Percentiles rank a stretch among this genome's conserved stretches.
These are phyloP conservation scores for Apodemia mormo DNA, from an alignment of 2,888 invertebrate species.

Conservation along the genomic window DNA sequence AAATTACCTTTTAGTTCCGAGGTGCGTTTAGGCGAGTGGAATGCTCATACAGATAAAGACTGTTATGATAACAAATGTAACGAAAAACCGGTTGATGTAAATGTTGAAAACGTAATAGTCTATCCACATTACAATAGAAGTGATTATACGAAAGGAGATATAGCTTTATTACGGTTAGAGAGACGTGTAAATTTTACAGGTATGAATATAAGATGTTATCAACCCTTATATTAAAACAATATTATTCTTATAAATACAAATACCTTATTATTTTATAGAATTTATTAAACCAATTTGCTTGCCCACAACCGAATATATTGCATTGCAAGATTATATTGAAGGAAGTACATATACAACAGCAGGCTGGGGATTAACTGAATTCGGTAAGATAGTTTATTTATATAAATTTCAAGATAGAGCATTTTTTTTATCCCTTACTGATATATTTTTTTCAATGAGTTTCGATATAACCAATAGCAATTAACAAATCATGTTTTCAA, in stretches of 20 bases:
- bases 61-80: conserved; percentile 52
- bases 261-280: conserved; percentile 40
- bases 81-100: conserved; percentile 43
- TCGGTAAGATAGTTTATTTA: conserved; percentile 50
- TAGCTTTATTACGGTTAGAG: conserved; percentile 77
- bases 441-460: too few relatives aligned
- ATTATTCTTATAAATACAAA: neutral
- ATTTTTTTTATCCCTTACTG: too few relatives aligned
- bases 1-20: conserved; percentile 62
- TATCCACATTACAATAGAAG: conserved; percentile 71
- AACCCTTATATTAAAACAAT: neutral
- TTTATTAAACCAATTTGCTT: conserved; percentile 71
- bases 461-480: too few relatives aligned
- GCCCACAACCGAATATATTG: conserved; percentile 51
- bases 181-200: conserved; percentile 72
- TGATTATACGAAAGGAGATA: conserved; percentile 62
- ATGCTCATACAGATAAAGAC: conserved; percentile 49
- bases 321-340: conserved; percentile 56
- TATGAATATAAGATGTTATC: conserved; percentile 43
- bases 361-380: conserved; percentile 86
- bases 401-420: too few relatives aligned
- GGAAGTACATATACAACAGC: conserved; percentile 75
- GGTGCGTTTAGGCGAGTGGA: conserved; percentile 85
- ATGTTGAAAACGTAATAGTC: conserved; percentile 57
- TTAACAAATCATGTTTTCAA: too few relatives aligned